Base-by-base conservation (phyloP, 2,888 invertebrate species). In the Epinotia ramella region DNA sequence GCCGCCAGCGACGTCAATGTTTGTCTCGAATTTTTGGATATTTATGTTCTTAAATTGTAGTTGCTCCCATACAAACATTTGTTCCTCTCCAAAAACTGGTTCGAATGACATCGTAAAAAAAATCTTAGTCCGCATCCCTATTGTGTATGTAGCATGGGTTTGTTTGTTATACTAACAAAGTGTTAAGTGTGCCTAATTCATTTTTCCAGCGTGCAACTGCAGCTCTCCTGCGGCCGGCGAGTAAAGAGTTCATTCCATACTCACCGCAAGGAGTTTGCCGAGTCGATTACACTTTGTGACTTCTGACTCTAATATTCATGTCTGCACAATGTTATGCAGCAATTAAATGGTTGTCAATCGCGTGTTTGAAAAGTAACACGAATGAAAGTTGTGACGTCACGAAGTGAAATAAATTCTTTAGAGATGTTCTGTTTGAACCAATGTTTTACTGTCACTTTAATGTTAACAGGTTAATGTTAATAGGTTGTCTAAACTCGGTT, bases 91-190 rank as follows among this genome's bases (percentile, higher is more conserved):
- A n/a, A n/a, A n/a, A n/a, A n/a, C n/a, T n/a, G n/a, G n/a, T n/a
- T n/a, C n/a, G n/a, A n/a, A n/a, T n/a, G n/a, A n/a, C n/a, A n/a
- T n/a, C n/a, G n/a, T n/a, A n/a, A n/a, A n/a, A n/a, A n/a, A n/a
- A n/a, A n/a, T n/a, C n/a, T n/a, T n/a, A n/a, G n/a, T n/a, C n/a
- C n/a, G 3, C 33, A 33, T 4, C 33, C 33, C 3, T 33, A 33
- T 40, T 40, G 40, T 40, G 9, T 2, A 7, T 40, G 7, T 40
- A 40, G 24, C 57, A 44, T 44, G 56, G 2, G 40, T 56, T 53
- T 57, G 44, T 40, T 49, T 59, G 16, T 69, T 60, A 24, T n/a
- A 69, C 69, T 69, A 69, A 69, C 60, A 60, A 59, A 40, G 67
- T 40, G 46, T 68, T 69, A 57, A 57, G 69, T 7, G 69, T 69